Evolutionary conservation across 2,888 invertebrate species (phyloP).

Genomic region (Tridacna gigas): DNA sequence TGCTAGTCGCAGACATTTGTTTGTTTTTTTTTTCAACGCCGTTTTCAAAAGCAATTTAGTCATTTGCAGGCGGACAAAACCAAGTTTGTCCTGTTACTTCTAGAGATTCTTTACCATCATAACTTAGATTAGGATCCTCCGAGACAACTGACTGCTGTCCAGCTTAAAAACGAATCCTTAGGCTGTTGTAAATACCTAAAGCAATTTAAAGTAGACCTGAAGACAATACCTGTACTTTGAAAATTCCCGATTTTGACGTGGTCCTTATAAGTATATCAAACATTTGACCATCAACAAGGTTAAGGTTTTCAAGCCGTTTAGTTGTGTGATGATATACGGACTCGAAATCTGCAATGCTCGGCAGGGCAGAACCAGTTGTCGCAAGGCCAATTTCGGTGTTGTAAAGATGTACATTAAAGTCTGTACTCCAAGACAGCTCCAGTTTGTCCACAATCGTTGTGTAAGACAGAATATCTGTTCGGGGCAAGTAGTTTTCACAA

Average conservation of each 20-base stretch:
- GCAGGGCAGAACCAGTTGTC: neutral
- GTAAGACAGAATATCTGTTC: neutral
- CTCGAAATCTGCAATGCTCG: neutral
- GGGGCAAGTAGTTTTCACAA: neutral
- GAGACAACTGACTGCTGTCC: no score
- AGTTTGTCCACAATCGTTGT: neutral
- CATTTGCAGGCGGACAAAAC: no score
- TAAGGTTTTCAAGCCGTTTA: neutral
- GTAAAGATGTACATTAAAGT: neutral
- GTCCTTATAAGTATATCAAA: slow-evolving; percentile 21
- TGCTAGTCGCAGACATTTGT: no score
- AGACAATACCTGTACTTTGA: slow-evolving; percentile 10
- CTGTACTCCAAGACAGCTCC: neutral
- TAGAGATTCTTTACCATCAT: no score
- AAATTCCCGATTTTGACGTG: slow-evolving; percentile 1
- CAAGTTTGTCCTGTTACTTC: no score
- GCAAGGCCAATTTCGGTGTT: slow-evolving; percentile 13
- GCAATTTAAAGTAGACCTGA: no score
- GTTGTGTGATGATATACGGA: slow-evolving; percentile 1
- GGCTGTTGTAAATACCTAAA: no score
- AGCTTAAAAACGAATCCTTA: no score
- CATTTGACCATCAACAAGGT: slow-evolving; percentile 20
- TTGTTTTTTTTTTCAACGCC: no score
- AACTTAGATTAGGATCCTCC: no score
- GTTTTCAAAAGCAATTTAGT: no score